Percentiles rank a stretch among this genome's conserved stretches.
Conservation (phyloP, 2,113 vertebrate species). For the Pholis gunnellus region DNA sequence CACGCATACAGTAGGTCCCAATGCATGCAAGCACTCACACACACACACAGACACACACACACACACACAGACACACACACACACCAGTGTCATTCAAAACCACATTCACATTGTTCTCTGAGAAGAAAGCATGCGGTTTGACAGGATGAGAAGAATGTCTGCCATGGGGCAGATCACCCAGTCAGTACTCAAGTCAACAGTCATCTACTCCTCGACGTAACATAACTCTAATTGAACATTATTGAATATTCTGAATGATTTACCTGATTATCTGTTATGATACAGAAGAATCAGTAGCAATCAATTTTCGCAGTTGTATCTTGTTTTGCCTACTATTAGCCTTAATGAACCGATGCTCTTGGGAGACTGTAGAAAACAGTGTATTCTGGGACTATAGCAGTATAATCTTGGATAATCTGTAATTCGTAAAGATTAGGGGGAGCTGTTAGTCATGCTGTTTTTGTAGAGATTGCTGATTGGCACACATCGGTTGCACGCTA, state of each 20-base stretch:
- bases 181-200: constrained; percentile 15
- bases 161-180: constrained; percentile 38
- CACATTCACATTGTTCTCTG: constrained; percentile 71
- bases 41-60: constrained; percentile 41
- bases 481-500: constrained; percentile 51
- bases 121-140: constrained; percentile 76
- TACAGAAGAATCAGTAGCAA: constrained; percentile 31
- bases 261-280: constrained; percentile 36
- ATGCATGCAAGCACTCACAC: constrained; percentile 46
- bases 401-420: constrained; percentile 81
- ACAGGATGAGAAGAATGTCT: constrained; percentile 64
- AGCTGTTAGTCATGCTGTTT: constrained; percentile 77
- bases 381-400: constrained; percentile 65
- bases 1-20: constrained; percentile 57
- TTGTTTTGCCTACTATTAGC: constrained; percentile 48
- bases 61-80: constrained; percentile 19
- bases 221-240: neutral
- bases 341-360: constrained; percentile 54
- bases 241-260: constrained; percentile 34
- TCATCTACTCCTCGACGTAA: constrained; percentile 3
- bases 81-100: constrained; percentile 67
- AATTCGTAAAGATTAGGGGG: constrained; percentile 72
- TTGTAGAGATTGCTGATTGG: constrained; percentile 67
- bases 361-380: constrained; percentile 52
- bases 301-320: constrained; percentile 32